Percentiles rank a stretch among this genome's conserved stretches.
phyloP scores from a whole-genome alignment of 2,113 vertebrate species.

The Ahaetulla prasina region DNA sequence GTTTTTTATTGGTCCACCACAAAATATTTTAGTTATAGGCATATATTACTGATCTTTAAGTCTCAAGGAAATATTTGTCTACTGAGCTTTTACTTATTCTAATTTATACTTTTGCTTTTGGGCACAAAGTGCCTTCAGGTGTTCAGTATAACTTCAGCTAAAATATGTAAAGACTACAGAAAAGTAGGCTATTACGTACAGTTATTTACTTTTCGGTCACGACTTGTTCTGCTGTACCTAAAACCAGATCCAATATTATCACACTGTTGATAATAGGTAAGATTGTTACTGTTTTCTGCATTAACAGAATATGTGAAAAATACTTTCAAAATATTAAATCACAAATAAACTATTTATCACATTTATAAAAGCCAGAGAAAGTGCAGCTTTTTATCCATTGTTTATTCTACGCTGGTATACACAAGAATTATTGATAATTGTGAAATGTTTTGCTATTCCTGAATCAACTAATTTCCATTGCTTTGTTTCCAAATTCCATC shows the following conservation, averaged over 20 bases:
- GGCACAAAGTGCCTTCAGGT: background rate
- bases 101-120: background rate
- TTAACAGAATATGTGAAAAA: background rate
- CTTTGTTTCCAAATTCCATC: background rate
- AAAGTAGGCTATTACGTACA: background rate
- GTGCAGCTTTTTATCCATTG: background rate
- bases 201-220: background rate
- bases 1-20: background rate
- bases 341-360: background rate
- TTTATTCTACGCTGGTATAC: background rate
- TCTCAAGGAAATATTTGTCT: background rate
- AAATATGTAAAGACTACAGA: background rate
- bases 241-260: background rate
- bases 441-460: background rate
- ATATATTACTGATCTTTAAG: background rate
- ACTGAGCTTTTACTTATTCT: background rate
- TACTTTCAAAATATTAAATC: conserved; percentile 33
- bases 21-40: background rate
- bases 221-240: background rate
- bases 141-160: background rate
- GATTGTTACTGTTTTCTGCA: background rate
- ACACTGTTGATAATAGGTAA: too few relatives aligned
- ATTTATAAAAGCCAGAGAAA: background rate
- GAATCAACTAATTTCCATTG: background rate
- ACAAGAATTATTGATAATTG: conserved; percentile 1